These are phyloP conservation scores for Epirrhoe tristata DNA, from an alignment of 2,888 invertebrate species.

Conservation along the genomic window DNA sequence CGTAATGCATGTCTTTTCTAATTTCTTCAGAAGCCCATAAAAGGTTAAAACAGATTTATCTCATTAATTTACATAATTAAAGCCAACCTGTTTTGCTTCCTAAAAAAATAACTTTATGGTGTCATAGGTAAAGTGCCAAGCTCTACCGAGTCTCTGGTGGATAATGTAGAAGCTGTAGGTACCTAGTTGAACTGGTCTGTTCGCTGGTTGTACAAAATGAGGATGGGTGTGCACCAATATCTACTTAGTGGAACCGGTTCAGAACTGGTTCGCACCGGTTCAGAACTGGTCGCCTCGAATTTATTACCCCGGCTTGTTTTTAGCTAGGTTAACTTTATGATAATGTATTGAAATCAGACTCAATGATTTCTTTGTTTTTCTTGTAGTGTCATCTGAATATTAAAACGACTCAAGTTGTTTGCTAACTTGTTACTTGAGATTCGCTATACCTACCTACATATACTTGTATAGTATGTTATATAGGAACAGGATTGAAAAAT, in stretches of 20 bases:
- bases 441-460: constrained; percentile 10
- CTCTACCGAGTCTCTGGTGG: constrained; percentile 15
- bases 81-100: constrained; percentile 37
- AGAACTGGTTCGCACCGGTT: constrained; percentile 52
- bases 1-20: constrained; percentile 26
- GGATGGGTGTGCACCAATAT: constrained; percentile 65
- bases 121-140: constrained; percentile 38
- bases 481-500: constrained; percentile 38
- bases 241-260: constrained; percentile 49
- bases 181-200: constrained; percentile 44
- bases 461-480: constrained; percentile 14
- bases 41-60: constrained; percentile 32
- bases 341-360: constrained; percentile 64
- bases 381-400: constrained; percentile 53
- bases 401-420: constrained; percentile 34
- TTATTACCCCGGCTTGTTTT: constrained; percentile 60
- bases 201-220: constrained; percentile 50
- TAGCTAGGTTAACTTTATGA: constrained; percentile 61
- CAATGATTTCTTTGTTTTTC: constrained; percentile 59
- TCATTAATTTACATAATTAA: constrained; percentile 30
- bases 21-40: constrained; percentile 30
- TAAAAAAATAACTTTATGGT: constrained; percentile 32
- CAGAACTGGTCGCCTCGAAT: constrained; percentile 55
- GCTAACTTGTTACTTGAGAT: constrained; percentile 26
- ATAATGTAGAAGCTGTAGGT: constrained; percentile 46